Evolutionary conservation across 2,888 invertebrate species (phyloP), one percentile per base, ranked within the genome.

Genomic region (Hermaeophaga mercurialis): DNA sequence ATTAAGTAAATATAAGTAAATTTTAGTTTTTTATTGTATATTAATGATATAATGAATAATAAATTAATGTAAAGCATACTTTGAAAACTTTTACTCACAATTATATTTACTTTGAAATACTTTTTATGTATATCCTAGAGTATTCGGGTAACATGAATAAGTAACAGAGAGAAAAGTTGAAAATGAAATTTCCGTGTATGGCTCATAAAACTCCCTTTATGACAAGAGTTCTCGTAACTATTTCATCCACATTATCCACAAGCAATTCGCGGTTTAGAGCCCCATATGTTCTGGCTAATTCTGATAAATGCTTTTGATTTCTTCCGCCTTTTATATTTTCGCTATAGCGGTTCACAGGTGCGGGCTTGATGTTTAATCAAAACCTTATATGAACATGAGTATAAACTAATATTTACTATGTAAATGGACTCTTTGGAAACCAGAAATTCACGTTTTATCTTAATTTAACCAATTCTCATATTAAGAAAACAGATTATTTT

Each of bases 221-320:
- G 73, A 75, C 74, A 72, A 66, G 71, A 73, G 72, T 69, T 73
- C 73, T 75, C 74, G 75, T 76, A 75, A 74, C 74, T 75, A 75
- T 75, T 75, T 75, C 65, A 63, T 63, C 66, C 66, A 58, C 65
- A 66, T 54, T 64, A 73, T 68, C 72, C 68, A 62, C 70, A 72
- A 71, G 70, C 71, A 70, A 73, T 74, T 67, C 73, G 75, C 69
- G 75, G 75, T 73, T 69, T 69, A 56, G 49, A 59, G 62, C 63
- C 73, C 71, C 72, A 74, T 73, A 72, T 70, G 69, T 66, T 69
- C 67, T 57, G 62, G 59, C 70, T 76, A 77, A 77, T 73, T 70
- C 73, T 72, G 75, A 77, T 75, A 73, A 74, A 77, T 74, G 76
- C 68, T 70, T 74, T 76, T 75, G 74, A 76, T 75, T 75, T 74